phyloP scores from a whole-genome alignment of 2,797 vertebrate species.

The Hoplostethus mediterraneus region DNA sequence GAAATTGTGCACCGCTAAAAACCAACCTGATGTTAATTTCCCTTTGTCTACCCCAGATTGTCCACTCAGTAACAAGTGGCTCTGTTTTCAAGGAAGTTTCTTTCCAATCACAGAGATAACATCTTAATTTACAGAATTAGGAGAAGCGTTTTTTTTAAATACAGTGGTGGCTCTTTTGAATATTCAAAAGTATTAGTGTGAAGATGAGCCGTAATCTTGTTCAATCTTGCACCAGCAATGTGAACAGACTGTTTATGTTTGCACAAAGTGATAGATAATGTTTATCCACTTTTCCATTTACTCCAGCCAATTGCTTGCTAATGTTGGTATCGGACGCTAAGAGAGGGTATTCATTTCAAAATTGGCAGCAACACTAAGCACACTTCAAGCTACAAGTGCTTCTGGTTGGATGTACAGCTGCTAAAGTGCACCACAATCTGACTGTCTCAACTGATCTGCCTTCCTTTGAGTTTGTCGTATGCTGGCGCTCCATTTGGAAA shows the following conservation, averaged over 20 bases:
- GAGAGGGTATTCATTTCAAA: slow-evolving; percentile 79
- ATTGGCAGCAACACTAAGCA: slow-evolving; percentile 72
- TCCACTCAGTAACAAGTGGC: slow-evolving; percentile 38
- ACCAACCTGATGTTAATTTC: slow-evolving; percentile 50
- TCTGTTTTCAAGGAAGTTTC: slow-evolving; percentile 12
- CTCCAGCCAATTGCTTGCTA: slow-evolving; percentile 68
- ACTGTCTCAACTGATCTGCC: slow-evolving; percentile 56
- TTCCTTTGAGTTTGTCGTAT: slow-evolving; percentile 56
- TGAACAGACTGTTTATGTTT: slow-evolving; percentile 77
- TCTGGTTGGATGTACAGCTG: slow-evolving; percentile 75
- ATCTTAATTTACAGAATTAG: slow-evolving; percentile 36
- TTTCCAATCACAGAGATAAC: slow-evolving; percentile 11
- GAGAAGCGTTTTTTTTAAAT: background rate
- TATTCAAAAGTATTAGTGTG: slow-evolving; percentile 42
- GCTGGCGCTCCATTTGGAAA: slow-evolving; percentile 41
- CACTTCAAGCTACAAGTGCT: slow-evolving; percentile 72
- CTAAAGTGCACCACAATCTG: slow-evolving; percentile 67
- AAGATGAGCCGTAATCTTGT: slow-evolving; percentile 33
- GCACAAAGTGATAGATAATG: slow-evolving; percentile 66
- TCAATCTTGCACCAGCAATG: slow-evolving; percentile 51
- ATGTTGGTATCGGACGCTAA: slow-evolving; percentile 67
- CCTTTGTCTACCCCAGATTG: slow-evolving; percentile 59
- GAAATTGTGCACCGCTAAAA: slow-evolving; percentile 45
- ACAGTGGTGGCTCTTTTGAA: slow-evolving; percentile 21
- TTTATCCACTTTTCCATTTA: slow-evolving; percentile 73